Evolutionary conservation across 2,888 invertebrate genomes (phyloP).

Genomic region (Caenorhabditis uteleia): DNA sequence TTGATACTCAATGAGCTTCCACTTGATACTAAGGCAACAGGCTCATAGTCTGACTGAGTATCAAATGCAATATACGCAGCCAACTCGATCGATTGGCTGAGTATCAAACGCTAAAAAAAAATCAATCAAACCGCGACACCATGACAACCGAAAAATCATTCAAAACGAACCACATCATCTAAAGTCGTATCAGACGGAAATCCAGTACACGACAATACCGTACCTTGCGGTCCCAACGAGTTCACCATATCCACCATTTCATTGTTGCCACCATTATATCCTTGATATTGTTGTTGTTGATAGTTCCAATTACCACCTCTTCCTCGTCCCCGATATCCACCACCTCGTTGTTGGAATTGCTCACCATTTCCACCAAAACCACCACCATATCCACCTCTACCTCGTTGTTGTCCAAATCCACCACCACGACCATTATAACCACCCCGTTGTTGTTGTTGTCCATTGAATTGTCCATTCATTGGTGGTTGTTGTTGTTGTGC

Average conservation of each 20-base stretch:
- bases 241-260: conserved; percentile 17
- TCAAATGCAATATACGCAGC: no score
- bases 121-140: no score
- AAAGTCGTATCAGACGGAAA: conserved; percentile 41
- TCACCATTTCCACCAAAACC: no score
- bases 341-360: no score
- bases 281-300: not conserved
- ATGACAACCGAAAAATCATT: not conserved
- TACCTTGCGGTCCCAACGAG: conserved; percentile 35
- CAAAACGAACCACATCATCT: conserved; percentile 35
- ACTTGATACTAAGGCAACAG: no score
- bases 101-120: no score
- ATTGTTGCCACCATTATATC: not conserved
- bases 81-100: no score
- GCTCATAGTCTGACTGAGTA: no score
- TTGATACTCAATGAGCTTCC: no score
- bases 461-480: not conserved
- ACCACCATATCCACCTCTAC: conserved; percentile 6
- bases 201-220: conserved; percentile 42
- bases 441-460: not conserved
- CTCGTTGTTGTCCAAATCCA: conserved; percentile 12
- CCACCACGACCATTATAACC: not conserved
- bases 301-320: conserved; percentile 14
- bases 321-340: not conserved
- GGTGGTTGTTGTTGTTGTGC: conserved; percentile 6